Evolutionary conservation across 1,140 invertebrate species (phyloP).

Genomic region (Penaeus vannamei): DNA sequence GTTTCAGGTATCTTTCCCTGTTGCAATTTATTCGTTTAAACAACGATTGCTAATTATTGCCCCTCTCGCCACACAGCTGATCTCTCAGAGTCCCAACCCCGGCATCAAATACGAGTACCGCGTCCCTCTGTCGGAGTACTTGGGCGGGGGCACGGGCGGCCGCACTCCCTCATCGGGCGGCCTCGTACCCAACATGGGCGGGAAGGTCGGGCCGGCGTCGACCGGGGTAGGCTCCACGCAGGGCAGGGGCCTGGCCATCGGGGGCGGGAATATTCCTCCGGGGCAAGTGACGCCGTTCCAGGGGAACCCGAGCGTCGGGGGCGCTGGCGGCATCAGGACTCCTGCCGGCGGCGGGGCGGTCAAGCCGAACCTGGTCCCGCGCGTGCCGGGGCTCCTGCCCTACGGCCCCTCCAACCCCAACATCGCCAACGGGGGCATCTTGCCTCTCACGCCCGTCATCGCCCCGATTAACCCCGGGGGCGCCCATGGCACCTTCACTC

Average conservation of each 20-base stretch:
- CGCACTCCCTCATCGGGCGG: background rate
- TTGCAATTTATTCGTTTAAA: background rate
- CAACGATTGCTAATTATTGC: background rate
- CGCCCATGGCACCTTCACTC: background rate
- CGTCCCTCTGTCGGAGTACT: conserved; percentile 57
- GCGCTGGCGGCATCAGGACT: background rate
- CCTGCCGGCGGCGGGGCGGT: background rate
- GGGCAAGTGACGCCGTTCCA: too few relatives aligned
- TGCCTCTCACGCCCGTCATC: conserved; percentile 10
- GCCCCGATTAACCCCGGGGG: conserved; percentile 16
- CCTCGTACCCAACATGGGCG: conserved; percentile 17
- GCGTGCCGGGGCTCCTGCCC: background rate
- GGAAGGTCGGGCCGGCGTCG: background rate
- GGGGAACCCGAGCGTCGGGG: too few relatives aligned
- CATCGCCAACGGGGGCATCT: conserved; percentile 4
- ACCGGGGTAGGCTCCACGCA: background rate
- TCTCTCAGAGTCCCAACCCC: conserved; percentile 84
- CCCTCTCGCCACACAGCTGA: conserved; percentile 76
- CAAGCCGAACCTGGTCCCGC: background rate
- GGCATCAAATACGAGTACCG: conserved; percentile 91
- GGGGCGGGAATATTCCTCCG: background rate
- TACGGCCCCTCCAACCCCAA: conserved; percentile 32
- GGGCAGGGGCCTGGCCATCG: background rate
- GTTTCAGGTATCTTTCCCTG: background rate
- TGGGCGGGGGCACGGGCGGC: conserved; percentile 17